Conservation (phyloP, 2,113 vertebrate species). For the Aix galericulata region DNA sequence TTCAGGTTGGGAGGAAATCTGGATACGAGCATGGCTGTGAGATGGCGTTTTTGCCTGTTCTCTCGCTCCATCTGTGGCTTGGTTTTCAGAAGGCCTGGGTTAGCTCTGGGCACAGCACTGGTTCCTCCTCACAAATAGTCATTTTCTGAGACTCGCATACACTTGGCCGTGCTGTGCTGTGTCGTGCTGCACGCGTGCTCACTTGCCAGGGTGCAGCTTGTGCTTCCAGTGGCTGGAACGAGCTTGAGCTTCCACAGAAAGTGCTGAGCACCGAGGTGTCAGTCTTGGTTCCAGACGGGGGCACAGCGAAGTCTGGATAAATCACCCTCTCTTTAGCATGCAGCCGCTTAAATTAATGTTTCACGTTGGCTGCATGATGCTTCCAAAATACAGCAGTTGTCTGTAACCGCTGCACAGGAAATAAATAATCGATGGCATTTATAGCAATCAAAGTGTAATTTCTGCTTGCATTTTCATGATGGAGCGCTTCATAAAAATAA, state of each 20-base stretch:
- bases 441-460: background rate
- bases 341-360: constrained; percentile 71
- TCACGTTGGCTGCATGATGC: constrained; percentile 56
- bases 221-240: constrained; percentile 19
- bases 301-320: constrained; percentile 55
- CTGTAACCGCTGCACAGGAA: constrained; percentile 18
- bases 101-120: background rate
- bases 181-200: constrained; percentile 1
- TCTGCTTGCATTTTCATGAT: background rate
- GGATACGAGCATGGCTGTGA: background rate
- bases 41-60: background rate
- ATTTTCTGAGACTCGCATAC: background rate
- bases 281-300: constrained; percentile 57
- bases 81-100: background rate
- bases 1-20: background rate
- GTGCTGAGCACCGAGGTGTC: constrained; percentile 37
- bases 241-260: background rate
- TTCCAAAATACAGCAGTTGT: constrained; percentile 54
- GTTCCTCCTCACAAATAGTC: background rate
- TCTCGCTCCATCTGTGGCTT: background rate
- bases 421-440: constrained; percentile 54
- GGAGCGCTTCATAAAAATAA: background rate
- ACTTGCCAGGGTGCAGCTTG: constrained; percentile 30
- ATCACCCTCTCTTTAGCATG: constrained; percentile 48
- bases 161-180: background rate